Conservation (phyloP, 2,113 vertebrate genomes). For the Numida meleagris region DNA sequence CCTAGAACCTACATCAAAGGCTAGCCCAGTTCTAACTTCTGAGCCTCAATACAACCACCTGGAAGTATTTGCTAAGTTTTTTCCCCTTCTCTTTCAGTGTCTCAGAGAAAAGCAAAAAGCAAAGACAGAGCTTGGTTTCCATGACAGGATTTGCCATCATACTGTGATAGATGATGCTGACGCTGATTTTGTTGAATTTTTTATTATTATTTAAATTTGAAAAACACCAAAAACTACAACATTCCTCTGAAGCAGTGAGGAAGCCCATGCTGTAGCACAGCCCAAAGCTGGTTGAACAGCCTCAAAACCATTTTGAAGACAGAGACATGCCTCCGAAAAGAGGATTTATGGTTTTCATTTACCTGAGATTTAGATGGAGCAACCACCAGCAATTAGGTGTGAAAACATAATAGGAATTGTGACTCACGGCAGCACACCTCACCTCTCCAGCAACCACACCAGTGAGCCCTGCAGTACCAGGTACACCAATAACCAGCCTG, state of each 20-base stretch:
- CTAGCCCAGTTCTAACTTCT: not conserved
- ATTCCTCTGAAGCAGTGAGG: not conserved
- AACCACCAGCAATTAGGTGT: not conserved
- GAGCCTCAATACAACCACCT: not conserved
- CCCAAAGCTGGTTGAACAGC: not conserved
- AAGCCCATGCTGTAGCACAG: not conserved
- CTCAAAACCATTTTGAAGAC: not conserved
- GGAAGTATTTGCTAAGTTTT: not conserved
- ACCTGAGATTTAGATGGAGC: not conserved
- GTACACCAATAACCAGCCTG: too few relatives aligned
- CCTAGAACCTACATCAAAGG: not conserved
- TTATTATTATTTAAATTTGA: not conserved
- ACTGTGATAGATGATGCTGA: not conserved
- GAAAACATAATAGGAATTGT: not conserved
- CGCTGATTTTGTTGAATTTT: not conserved
- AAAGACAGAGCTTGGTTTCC: conserved; percentile 7
- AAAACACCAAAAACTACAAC: not conserved
- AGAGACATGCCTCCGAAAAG: not conserved
- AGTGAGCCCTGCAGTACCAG: too few relatives aligned
- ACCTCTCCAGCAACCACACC: not conserved
- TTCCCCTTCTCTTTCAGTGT: not conserved
- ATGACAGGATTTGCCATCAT: not conserved
- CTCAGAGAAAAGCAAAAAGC: not conserved
- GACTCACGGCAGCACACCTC: not conserved
- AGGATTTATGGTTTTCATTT: not conserved